These are phyloP conservation scores for Deroptyus accipitrinus DNA, from an alignment of 2,113 vertebrate species.

Conservation along the genomic window DNA sequence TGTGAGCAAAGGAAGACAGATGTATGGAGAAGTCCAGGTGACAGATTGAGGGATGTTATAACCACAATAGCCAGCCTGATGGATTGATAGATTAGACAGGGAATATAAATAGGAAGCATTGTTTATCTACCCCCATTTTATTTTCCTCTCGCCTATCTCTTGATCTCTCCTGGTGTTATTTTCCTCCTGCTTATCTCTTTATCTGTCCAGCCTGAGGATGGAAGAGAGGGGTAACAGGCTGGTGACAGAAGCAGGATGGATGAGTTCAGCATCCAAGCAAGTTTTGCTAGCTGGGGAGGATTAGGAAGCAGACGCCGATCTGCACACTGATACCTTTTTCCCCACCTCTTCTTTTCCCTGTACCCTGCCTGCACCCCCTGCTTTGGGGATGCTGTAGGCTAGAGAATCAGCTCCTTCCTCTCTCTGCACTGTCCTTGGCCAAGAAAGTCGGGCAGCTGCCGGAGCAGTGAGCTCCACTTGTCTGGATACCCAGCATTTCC, in stretches of 20 bases:
- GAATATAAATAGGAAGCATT: slow-evolving; percentile 66
- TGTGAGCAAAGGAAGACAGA: slow-evolving; percentile 46
- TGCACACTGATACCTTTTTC: not conserved
- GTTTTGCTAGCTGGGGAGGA: not conserved
- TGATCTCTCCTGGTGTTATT: slow-evolving; percentile 64
- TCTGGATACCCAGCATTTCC: not conserved
- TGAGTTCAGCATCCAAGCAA: not conserved
- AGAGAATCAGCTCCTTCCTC: not conserved
- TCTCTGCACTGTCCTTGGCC: not conserved
- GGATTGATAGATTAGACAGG: slow-evolving; percentile 66
- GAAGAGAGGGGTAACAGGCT: not conserved
- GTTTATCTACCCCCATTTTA: slow-evolving; percentile 65
- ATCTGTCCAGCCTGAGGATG: slow-evolving; percentile 34
- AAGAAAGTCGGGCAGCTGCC: not conserved
- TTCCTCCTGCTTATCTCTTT: slow-evolving; percentile 48
- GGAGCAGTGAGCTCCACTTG: not conserved
- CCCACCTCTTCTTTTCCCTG: not conserved
- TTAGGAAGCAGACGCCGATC: not conserved
- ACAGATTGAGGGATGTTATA: slow-evolving; percentile 57
- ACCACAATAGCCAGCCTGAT: slow-evolving; percentile 19
- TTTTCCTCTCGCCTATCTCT: slow-evolving; percentile 51
- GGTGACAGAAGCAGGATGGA: slow-evolving; percentile 34
- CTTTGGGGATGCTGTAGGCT: rapidly evolving
- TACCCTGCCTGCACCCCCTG: rapidly evolving
- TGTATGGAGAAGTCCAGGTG: slow-evolving; percentile 50